Percentiles rank a stretch among this genome's conserved stretches.
Conservation (phyloP, 2,113 vertebrate genomes). For the Proteles cristata region DNA sequence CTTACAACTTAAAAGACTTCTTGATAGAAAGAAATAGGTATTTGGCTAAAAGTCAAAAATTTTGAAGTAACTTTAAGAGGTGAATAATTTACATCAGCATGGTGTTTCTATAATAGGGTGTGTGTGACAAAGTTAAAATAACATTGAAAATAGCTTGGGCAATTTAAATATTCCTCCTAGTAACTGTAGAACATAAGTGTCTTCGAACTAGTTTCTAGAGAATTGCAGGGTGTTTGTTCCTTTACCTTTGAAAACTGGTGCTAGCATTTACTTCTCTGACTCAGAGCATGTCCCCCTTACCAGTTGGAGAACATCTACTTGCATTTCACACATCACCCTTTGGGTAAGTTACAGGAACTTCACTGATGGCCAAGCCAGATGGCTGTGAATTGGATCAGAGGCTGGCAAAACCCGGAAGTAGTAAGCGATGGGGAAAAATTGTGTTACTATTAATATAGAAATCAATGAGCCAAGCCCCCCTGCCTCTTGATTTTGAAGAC, state of each 20-base stretch:
- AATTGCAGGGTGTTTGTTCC: not conserved
- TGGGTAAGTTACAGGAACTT: not conserved
- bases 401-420: not conserved
- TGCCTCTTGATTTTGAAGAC: not conserved
- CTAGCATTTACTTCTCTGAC: constrained; percentile 35
- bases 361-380: not conserved
- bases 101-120: constrained; percentile 56
- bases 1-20: constrained; percentile 48
- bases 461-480: not conserved
- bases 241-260: not conserved
- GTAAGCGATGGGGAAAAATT: not conserved
- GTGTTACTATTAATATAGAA: not conserved
- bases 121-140: constrained; percentile 67
- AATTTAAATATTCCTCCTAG: constrained; percentile 59
- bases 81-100: constrained; percentile 63
- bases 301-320: not conserved
- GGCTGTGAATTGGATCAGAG: not conserved
- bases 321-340: constrained; percentile 7
- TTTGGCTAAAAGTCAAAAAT: constrained; percentile 58
- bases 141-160: constrained; percentile 43
- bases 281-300: not conserved
- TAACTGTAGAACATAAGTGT: not conserved
- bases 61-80: constrained; percentile 63
- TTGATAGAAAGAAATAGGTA: constrained; percentile 58
- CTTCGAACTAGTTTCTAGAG: not conserved